Evolutionary conservation across 2,113 vertebrate genomes (phyloP).

Genomic region (Rhizomys pruinosus): DNA sequence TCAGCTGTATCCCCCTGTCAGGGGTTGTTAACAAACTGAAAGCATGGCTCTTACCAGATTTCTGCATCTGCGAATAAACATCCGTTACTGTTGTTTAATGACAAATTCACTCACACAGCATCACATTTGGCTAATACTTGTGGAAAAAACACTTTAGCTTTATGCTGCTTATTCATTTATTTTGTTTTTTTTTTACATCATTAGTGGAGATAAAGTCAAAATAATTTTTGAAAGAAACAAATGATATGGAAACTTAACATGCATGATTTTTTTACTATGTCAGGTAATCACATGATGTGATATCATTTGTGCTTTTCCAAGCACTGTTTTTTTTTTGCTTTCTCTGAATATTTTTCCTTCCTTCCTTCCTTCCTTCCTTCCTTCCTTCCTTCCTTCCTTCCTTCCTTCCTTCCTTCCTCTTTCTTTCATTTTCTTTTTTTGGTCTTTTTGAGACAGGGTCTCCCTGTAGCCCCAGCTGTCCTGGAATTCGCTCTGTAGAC

Average conservation of each 20-base stretch:
- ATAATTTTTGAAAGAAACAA: slow-evolving; percentile 15
- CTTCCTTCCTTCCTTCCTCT: no score
- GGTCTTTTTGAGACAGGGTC: no score
- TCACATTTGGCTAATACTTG: background rate
- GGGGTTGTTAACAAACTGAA: background rate
- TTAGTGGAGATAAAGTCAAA: background rate
- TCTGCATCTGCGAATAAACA: background rate
- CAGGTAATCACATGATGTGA: background rate
- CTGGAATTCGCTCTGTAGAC: no score
- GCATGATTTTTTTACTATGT: background rate
- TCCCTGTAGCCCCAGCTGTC: no score
- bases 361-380: no score
- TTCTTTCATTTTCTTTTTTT: no score
- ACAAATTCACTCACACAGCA: background rate
- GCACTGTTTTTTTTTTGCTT: background rate
- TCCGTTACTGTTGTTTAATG: background rate
- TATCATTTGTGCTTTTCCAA: background rate
- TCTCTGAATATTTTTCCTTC: slow-evolving; percentile 5
- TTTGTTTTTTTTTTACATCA: background rate
- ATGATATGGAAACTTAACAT: background rate
- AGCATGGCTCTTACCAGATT: background rate
- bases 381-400: no score
- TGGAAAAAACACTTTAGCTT: background rate
- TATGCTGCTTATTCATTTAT: background rate
- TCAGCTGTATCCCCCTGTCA: background rate